Conservation (phyloP, 2,888 invertebrate genomes). For the Melipona beecheii region DNA sequence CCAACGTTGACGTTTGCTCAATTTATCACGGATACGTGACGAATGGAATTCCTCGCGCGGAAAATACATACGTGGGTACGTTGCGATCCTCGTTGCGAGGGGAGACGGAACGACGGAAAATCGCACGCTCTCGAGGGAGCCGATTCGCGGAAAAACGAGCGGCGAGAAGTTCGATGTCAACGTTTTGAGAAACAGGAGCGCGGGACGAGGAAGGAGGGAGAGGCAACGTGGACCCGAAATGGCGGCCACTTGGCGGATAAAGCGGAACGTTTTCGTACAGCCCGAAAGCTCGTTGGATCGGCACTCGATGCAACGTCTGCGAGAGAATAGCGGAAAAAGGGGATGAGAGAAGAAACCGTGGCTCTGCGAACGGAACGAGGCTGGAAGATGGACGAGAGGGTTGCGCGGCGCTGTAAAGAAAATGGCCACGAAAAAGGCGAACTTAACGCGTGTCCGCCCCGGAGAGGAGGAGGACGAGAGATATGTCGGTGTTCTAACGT, state of each 20-base stretch:
- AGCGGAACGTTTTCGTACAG: constrained; percentile 72
- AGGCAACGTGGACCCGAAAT: constrained; percentile 47
- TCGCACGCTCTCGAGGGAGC: constrained; percentile 28
- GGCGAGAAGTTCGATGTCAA: constrained; percentile 26
- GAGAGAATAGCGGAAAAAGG: constrained; percentile 34
- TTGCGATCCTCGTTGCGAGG: too few relatives aligned
- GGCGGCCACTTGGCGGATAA: constrained; percentile 66
- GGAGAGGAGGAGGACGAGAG: constrained; percentile 37
- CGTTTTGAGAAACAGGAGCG: constrained; percentile 58
- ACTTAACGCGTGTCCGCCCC: constrained; percentile 46
- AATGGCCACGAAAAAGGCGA: constrained; percentile 57
- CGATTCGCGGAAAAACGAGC: constrained; percentile 15
- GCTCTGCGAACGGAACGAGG: constrained; percentile 53
- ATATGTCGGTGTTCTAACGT: constrained; percentile 55
- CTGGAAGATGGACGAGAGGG: constrained; percentile 48
- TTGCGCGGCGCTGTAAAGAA: constrained; percentile 34
- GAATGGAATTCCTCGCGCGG: not conserved
- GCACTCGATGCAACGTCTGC: constrained; percentile 65
- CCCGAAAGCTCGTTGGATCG: constrained; percentile 67
- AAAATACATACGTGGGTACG: not conserved
- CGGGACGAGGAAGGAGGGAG: too few relatives aligned
- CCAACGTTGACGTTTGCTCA: not conserved
- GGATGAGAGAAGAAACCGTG: constrained; percentile 40
- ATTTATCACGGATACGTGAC: not conserved
- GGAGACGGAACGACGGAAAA: not conserved